Conservation (phyloP, 2,113 vertebrate species). For the Platichthys flesus region DNA sequence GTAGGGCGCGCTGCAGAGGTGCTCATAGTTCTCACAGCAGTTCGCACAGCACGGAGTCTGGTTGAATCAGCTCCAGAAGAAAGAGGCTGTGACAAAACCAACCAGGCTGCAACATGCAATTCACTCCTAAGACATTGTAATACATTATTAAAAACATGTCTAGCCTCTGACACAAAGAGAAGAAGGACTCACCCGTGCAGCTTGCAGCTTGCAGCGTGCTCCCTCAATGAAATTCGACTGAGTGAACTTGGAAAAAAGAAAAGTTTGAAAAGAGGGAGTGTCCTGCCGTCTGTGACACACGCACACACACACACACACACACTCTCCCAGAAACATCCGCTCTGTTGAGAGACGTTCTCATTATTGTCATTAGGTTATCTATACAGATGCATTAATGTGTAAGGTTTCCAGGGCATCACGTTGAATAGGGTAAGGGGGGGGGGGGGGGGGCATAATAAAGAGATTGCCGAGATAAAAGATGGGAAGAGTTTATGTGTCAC, state of each 20-base stretch:
- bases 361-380: too few species aligned
- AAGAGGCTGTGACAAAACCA: too few species aligned
- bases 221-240: not conserved
- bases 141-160: not conserved
- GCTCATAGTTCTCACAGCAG: not conserved
- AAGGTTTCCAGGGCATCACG: too few species aligned
- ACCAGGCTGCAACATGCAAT: not conserved
- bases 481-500: constrained; percentile 5
- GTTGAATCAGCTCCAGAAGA: too few species aligned
- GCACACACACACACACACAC: not conserved
- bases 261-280: constrained; percentile 42
- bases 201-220: not conserved
- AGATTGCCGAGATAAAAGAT: constrained; percentile 34
- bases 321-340: not conserved
- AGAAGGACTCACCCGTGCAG: constrained; percentile 45
- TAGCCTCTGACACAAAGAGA: not conserved
- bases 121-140: not conserved
- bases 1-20: too few species aligned
- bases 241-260: not conserved
- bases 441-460: constrained; percentile 20
- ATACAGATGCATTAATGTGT: too few species aligned
- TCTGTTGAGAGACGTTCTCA: too few species aligned
- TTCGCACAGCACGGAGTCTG: not conserved
- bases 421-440: too few species aligned
- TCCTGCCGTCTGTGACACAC: not conserved